Conservation (phyloP, 2,888 invertebrate genomes). For the Dione juno region DNA sequence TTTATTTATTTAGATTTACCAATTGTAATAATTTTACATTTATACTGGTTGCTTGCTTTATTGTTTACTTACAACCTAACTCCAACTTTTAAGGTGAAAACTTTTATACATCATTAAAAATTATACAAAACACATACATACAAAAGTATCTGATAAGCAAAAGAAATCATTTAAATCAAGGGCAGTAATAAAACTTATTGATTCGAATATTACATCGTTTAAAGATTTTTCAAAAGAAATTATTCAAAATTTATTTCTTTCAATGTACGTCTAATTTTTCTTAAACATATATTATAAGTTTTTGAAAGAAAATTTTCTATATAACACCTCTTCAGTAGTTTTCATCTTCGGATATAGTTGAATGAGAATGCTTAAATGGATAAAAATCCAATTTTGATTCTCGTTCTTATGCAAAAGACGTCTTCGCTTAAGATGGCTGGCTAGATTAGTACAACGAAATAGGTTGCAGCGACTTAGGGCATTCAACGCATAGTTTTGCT, state of each 20-base stretch:
- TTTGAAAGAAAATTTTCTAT: constrained; percentile 26
- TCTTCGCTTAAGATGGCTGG: constrained; percentile 65
- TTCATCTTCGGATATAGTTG: constrained; percentile 35
- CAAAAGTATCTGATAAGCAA: no score
- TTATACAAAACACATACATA: no score
- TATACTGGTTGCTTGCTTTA: no score
- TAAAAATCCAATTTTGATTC: constrained; percentile 68
- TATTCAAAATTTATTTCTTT: neutral
- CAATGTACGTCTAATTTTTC: neutral
- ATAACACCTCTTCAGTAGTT: constrained; percentile 30
- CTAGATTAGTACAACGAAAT: constrained; percentile 63
- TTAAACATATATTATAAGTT: neutral
- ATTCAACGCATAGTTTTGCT: constrained; percentile 62
- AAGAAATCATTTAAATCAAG: no score
- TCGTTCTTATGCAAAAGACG: constrained; percentile 66
- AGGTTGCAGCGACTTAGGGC: constrained; percentile 61
- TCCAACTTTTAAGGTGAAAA: no score
- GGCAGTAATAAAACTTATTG: neutral
- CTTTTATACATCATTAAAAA: no score
- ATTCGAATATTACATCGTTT: neutral
- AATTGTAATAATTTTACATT: no score
- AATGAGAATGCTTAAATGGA: constrained; percentile 58
- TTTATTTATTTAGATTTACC: no score
- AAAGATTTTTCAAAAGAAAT: neutral
- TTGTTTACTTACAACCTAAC: no score